A percentile compares a stretch with the other conserved stretches of the same genome.
Evolutionary conservation across 2,797 vertebrate species (phyloP).

Genomic region (Mormyrus hasselquistii): DNA sequence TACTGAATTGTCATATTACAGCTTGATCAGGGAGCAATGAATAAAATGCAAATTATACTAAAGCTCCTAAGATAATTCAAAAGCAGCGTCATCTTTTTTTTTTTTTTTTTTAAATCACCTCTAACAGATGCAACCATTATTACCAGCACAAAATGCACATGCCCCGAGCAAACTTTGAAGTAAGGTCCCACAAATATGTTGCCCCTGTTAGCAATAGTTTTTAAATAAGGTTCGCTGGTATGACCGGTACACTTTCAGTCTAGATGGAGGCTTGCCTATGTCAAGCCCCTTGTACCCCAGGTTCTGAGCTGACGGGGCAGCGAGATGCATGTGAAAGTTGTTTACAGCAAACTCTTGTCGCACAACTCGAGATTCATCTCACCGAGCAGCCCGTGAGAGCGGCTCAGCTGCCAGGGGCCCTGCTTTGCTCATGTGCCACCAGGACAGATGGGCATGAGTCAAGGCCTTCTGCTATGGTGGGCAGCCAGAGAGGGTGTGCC

Average conservation of each 20-base stretch:
- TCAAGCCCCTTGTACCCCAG: neutral
- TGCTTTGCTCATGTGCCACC: constrained; percentile 61
- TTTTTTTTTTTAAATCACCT: neutral
- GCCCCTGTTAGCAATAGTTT: neutral
- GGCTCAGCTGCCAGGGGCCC: constrained; percentile 47
- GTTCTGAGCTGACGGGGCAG: neutral
- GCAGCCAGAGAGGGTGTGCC: constrained; percentile 47
- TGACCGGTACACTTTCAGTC: neutral
- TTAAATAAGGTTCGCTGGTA: neutral
- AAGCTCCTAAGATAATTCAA: neutral
- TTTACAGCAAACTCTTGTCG: constrained; percentile 31
- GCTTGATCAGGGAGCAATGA: neutral
- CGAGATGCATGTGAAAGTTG: constrained; percentile 33
- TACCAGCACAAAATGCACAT: neutral
- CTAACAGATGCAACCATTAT: neutral
- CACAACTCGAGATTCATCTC: constrained; percentile 11
- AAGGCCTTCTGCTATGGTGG: constrained; percentile 66
- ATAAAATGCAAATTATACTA: neutral
- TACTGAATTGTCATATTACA: neutral
- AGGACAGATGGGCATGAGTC: constrained; percentile 74
- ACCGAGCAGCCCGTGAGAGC: constrained; percentile 34
- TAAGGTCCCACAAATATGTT: neutral
- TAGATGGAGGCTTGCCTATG: neutral
- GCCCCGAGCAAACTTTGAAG: neutral
- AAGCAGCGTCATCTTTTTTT: neutral